These are phyloP conservation scores for Aquatica leii DNA, from an alignment of 2,888 invertebrate species.

Conservation along the genomic window DNA sequence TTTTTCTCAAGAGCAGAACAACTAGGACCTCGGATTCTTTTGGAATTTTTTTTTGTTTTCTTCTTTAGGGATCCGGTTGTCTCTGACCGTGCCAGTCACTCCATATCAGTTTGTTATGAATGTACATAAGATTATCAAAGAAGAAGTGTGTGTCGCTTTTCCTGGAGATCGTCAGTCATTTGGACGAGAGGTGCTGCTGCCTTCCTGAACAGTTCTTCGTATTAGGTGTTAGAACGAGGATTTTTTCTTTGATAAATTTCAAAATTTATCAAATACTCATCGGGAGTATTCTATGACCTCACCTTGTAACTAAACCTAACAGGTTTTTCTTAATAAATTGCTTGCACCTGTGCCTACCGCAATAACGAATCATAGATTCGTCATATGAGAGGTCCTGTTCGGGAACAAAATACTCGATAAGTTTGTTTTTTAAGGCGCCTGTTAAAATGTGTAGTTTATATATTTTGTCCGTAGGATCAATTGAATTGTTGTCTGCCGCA, in stretches of 20 bases:
- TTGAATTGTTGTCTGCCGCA: slow-evolving; percentile 16
- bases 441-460: slow-evolving; percentile 34
- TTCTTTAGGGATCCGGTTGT: too few species aligned
- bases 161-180: neutral
- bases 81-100: too few species aligned
- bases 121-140: neutral
- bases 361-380: slow-evolving; percentile 11
- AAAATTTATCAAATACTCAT: neutral
- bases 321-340: slow-evolving; percentile 1
- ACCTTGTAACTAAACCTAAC: slow-evolving; percentile 1
- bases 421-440: slow-evolving; percentile 18
- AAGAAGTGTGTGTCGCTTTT: neutral
- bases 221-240: neutral
- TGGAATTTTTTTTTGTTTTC: too few species aligned
- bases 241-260: slow-evolving; percentile 9
- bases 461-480: slow-evolving; percentile 33
- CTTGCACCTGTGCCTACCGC: slow-evolving; percentile 10
- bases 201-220: neutral
- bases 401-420: neutral
- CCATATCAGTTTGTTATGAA: too few species aligned
- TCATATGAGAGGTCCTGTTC: too few species aligned
- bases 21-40: too few species aligned
- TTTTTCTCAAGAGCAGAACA: too few species aligned
- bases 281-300: neutral
- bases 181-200: neutral